Conservation (phyloP, 2,888 invertebrate genomes). For the Gandaritis pyraliata region DNA sequence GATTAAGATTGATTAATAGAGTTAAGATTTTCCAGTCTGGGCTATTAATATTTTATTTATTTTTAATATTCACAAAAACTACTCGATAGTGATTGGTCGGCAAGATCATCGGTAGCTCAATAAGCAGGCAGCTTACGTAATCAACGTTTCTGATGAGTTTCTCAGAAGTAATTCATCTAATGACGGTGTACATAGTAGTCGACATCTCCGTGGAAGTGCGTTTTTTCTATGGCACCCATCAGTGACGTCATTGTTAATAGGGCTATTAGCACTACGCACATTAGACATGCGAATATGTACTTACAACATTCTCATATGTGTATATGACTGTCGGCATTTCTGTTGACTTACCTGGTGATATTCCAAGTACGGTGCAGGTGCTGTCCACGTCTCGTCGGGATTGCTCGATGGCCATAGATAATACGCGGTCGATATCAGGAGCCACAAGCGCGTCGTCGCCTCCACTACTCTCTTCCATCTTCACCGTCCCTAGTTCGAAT, state of each 20-base stretch:
- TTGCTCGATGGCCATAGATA: conserved; percentile 94
- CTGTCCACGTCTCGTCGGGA: conserved; percentile 93
- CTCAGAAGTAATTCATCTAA: conserved; percentile 70
- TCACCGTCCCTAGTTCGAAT: conserved; percentile 84
- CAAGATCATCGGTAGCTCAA: conserved; percentile 54
- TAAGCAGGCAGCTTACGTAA: conserved; percentile 71
- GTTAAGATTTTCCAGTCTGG: neutral
- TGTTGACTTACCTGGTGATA: conserved; percentile 91
- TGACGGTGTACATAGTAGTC: conserved; percentile 54
- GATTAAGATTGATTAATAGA: conserved; percentile 4
- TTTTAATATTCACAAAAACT: conserved; percentile 29
- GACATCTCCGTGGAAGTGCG: conserved; percentile 62
- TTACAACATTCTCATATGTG: conserved; percentile 53
- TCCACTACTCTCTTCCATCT: conserved; percentile 88
- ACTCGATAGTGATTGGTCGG: conserved; percentile 46
- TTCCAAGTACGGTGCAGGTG: conserved; percentile 93
- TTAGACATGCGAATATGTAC: conserved; percentile 42
- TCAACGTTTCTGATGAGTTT: conserved; percentile 60
- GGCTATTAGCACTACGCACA: conserved; percentile 48
- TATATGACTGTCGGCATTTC: conserved; percentile 10
- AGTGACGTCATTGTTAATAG: conserved; percentile 70
- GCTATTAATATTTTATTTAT: conserved; percentile 18
- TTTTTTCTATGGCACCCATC: conserved; percentile 60
- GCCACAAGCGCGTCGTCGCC: conserved; percentile 85
- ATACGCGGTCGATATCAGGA: conserved; percentile 92